A percentile compares a stretch with the other conserved stretches of the same genome.
Conservation (phyloP, 2,113 vertebrate genomes). For the Oncorhynchus mykiss region DNA sequence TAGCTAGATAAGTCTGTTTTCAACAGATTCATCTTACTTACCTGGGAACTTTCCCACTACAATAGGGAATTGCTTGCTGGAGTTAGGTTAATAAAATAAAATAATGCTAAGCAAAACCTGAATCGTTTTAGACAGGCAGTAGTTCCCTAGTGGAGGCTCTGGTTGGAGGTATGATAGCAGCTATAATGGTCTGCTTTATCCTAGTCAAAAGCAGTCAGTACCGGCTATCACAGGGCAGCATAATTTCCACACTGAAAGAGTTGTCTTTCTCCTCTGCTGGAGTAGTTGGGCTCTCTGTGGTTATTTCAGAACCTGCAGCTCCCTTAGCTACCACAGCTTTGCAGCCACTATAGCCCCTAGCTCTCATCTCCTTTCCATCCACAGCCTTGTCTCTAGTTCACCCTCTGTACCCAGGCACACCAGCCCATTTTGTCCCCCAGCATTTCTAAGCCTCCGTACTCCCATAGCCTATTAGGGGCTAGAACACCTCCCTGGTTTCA, state of each 20-base stretch:
- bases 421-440: background rate
- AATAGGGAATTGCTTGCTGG: background rate
- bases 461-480: background rate
- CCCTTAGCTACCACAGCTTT: background rate
- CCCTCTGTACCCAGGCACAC: background rate
- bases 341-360: background rate
- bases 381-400: background rate
- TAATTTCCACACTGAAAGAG: background rate
- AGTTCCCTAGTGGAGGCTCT: background rate
- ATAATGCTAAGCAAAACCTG: background rate
- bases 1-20: background rate
- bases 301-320: background rate
- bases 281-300: background rate
- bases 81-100: background rate
- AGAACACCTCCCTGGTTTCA: no score
- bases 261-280: background rate
- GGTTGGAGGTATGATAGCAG: background rate
- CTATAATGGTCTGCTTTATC: background rate
- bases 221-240: background rate
- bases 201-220: background rate
- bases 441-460: background rate
- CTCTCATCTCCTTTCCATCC: background rate
- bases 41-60: background rate
- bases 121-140: background rate
- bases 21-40: background rate